These are phyloP conservation scores for Ceratothoa steindachneri DNA, from an alignment of 2,888 invertebrate genomes.

Conservation along the genomic window DNA sequence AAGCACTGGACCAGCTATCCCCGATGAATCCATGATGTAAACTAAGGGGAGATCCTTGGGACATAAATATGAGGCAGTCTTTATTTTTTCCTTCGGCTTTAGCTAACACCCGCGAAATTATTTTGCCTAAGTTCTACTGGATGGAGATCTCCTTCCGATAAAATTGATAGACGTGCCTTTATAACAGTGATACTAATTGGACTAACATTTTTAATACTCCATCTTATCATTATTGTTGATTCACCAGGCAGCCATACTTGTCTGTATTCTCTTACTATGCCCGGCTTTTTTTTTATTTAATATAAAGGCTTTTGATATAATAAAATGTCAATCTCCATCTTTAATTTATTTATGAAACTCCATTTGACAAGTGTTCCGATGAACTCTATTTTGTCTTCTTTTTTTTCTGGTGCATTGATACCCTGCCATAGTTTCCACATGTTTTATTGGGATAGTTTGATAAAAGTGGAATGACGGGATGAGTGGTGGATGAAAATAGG, in stretches of 20 bases:
- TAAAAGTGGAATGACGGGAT: no score
- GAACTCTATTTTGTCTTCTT: neutral
- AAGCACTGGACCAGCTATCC: constrained; percentile 5
- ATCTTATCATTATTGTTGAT: neutral
- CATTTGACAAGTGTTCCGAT: neutral
- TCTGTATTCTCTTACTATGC: neutral
- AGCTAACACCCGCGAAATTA: no score
- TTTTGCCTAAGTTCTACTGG: no score
- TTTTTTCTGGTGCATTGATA: no score
- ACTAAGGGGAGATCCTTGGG: no score
- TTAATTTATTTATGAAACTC: neutral
- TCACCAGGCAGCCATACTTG: neutral
- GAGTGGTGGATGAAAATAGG: no score
- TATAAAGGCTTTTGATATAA: constrained; percentile 1
- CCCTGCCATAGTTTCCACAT: no score
- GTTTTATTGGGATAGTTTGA: no score
- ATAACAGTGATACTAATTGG: constrained; percentile 11
- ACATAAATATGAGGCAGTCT: no score
- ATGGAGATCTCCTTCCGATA: no score
- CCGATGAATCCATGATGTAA: constrained; percentile 21
- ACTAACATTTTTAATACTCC: no score
- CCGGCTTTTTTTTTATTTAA: neutral
- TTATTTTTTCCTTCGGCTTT: no score
- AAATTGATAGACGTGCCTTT: neutral
- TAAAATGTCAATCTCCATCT: neutral